Conservation (phyloP, 2,113 vertebrate genomes). For the Callipepla californica region DNA sequence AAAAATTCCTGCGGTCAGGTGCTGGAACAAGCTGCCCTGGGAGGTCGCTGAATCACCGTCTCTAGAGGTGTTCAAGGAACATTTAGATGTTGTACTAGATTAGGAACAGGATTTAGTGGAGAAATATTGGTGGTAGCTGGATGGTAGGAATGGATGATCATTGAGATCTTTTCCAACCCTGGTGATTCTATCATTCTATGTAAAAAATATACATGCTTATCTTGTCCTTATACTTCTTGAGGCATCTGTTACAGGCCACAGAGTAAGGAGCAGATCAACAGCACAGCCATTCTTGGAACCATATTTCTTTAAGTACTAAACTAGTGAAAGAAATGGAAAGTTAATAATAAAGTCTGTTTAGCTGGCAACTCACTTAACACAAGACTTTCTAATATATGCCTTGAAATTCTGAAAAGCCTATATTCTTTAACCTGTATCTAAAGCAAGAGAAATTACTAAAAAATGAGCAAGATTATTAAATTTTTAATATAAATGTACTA, state of each 20-base stretch:
- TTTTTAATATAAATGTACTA: neutral
- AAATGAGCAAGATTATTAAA: neutral
- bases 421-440: neutral
- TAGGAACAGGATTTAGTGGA: no score
- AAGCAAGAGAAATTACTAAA: neutral
- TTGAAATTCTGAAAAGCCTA: neutral
- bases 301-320: neutral
- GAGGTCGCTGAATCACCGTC: no score
- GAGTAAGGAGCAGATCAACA: neutral
- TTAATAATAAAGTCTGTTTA: neutral
- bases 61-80: no score
- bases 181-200: neutral
- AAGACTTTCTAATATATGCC: neutral
- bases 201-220: neutral
- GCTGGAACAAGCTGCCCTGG: no score
- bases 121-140: no score
- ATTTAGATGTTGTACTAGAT: no score
- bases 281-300: neutral
- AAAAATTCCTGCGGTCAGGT: no score
- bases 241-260: neutral
- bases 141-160: no score
- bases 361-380: neutral
- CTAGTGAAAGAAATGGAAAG: neutral
- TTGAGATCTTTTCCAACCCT: no score
- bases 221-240: neutral